phyloP scores from a whole-genome alignment of 1,140 invertebrate genomes.

The Cyrtorhinus lividipennis region DNA sequence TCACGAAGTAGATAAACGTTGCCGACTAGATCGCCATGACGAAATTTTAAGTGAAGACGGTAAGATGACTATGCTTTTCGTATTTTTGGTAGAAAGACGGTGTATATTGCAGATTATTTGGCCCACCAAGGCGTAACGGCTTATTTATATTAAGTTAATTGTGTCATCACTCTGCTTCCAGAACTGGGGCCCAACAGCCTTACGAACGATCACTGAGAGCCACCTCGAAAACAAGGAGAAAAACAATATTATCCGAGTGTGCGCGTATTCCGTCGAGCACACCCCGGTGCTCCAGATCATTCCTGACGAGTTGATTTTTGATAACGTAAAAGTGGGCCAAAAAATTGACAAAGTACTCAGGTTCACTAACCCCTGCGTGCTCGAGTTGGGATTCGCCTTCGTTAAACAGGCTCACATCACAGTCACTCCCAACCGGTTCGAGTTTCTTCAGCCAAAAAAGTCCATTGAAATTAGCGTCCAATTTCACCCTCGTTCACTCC shows the following conservation, averaged over 20 bases:
- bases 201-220: not conserved
- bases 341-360: conserved; percentile 7
- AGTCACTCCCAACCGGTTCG: not conserved
- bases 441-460: conserved; percentile 10
- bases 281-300: not conserved
- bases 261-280: not conserved
- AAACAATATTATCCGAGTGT: conserved; percentile 8
- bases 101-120: not conserved
- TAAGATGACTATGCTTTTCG: not conserved
- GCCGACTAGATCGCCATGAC: no score
- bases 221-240: not conserved
- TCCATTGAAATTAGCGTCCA: conserved; percentile 6
- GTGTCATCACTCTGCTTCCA: no score
- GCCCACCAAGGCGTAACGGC: not conserved
- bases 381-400: conserved; percentile 11
- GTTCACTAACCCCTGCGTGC: not conserved
- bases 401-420: not conserved
- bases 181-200: not conserved
- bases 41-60: not conserved
- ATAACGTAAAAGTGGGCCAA: not conserved
- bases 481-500: not conserved
- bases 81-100: not conserved
- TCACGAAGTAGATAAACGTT: no score
- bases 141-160: no score
- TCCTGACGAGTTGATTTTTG: conserved; percentile 5